Base-by-base conservation (phyloP, 37 sponge, comb jelly and placozoan species). In the Tethya wilhelma region DNA sequence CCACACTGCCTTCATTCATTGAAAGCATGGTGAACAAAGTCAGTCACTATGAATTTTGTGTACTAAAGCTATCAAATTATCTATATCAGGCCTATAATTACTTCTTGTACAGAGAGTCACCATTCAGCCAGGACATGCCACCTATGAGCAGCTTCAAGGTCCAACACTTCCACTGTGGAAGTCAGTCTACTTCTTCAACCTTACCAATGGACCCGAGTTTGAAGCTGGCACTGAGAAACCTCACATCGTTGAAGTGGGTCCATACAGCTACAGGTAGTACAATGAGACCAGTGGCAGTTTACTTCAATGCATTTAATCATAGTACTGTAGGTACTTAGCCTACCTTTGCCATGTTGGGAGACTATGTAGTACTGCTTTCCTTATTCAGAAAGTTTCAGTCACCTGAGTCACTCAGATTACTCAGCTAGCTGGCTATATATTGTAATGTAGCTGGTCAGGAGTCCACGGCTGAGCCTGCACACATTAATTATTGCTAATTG, bases 211-310 rank as follows among this genome's bases (percentile, higher is more conserved):
- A 0, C 71, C 69, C 1, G 89, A 84, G 17, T 86, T 93, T 78
- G 71, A 46, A n/a, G 23, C 32, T 22, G 80, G 64, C 19, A 59
- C 22, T 11, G 69, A 20, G 9, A 46, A 28, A 32, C 94, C 94
- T 3, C 43, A 38, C 11, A 34, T 93, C 22, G 63, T 40, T 25
- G 84, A 90, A 79, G 31, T 83, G 11, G 94, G 94, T 7, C 94
- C 94, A 5, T 95, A 95, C 68, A 82, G 95, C 46, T 95, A 85
- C 80, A 79, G 82, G 92, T 90, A 44, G n/a, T n/a, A n/a, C n/a
- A n/a, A n/a, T n/a, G n/a, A n/a, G n/a, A n/a, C n/a, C n/a, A n/a
- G n/a, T n/a, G n/a, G n/a, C n/a, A n/a, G n/a, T n/a, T n/a, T n/a
- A n/a, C n/a, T n/a, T n/a, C n/a, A n/a, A 38, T n/a, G 83, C 31